Conservation (phyloP, 1,140 invertebrate species). For the Drosophila rhopaloa region DNA sequence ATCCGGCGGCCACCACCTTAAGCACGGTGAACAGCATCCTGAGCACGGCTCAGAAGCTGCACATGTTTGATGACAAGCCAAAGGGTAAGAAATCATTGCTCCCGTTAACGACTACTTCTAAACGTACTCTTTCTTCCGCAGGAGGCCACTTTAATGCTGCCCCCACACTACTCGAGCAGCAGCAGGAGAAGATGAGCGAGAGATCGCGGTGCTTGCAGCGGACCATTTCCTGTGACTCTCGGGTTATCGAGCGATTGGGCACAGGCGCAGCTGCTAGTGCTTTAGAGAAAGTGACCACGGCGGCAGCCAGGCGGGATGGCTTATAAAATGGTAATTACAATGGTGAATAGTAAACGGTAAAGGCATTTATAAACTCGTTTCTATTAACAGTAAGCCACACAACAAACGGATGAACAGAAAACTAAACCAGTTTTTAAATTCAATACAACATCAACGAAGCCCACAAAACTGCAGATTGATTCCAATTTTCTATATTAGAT, state of each 20-base stretch:
- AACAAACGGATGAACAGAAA: neutral
- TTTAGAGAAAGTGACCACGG: constrained; percentile 46
- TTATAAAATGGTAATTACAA: constrained; percentile 26
- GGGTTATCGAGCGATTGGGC: constrained; percentile 63
- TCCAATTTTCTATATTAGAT: neutral
- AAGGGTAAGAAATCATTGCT: constrained; percentile 48
- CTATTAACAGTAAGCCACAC: constrained; percentile 4
- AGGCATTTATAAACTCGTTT: neutral
- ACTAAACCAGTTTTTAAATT: neutral
- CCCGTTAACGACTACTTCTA: too few species aligned
- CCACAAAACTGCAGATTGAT: neutral
- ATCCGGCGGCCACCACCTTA: constrained; percentile 57
- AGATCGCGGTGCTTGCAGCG: constrained; percentile 87
- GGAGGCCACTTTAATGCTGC: constrained; percentile 87
- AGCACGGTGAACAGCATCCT: constrained; percentile 68
- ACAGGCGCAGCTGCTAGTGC: constrained; percentile 19
- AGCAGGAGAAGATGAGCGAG: constrained; percentile 91
- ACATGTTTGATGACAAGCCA: constrained; percentile 74
- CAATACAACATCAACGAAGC: neutral
- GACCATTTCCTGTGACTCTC: constrained; percentile 85
- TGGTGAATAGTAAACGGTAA: neutral
- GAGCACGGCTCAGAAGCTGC: constrained; percentile 66
- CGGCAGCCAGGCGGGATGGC: constrained; percentile 45
- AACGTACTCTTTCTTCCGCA: constrained; percentile 3
- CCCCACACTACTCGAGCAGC: constrained; percentile 89